Evolutionary conservation across 2,113 vertebrate genomes (phyloP).

Genomic region (Tupaia tana): DNA sequence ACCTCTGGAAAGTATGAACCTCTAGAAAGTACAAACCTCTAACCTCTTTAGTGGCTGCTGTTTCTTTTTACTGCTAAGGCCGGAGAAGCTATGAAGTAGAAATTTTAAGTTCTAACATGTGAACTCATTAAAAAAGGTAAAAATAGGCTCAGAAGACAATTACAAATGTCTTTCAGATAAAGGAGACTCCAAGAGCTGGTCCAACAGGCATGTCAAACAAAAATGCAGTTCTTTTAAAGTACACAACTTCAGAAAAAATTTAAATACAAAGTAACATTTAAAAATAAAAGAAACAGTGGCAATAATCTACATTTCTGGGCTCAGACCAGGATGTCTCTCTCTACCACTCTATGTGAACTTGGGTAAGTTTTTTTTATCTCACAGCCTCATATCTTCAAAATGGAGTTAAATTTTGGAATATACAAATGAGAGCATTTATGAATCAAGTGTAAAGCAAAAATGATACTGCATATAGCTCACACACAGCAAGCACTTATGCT

Average conservation of each 20-base stretch:
- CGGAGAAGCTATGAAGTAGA: not conserved
- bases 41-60: not conserved
- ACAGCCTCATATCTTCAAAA: slow-evolving; percentile 48
- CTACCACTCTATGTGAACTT: not conserved
- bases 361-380: not conserved
- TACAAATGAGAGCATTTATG: not conserved
- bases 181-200: not conserved
- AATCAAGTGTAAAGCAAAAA: slow-evolving; percentile 27
- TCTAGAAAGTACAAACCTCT: slow-evolving; percentile 44
- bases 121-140: slow-evolving; percentile 40
- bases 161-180: slow-evolving; percentile 8
- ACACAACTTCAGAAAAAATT: slow-evolving; percentile 9
- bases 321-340: not conserved
- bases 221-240: slow-evolving; percentile 5
- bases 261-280: slow-evolving; percentile 45
- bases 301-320: not conserved
- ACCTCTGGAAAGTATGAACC: not conserved
- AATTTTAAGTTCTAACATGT: slow-evolving; percentile 25
- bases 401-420: not conserved
- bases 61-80: not conserved
- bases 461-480: not conserved
- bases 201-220: not conserved
- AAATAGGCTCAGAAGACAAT: slow-evolving; percentile 27
- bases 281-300: slow-evolving; percentile 27
- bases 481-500: not conserved